phyloP scores from a whole-genome alignment of 2,797 vertebrate genomes.

The Esox masquinongy region DNA sequence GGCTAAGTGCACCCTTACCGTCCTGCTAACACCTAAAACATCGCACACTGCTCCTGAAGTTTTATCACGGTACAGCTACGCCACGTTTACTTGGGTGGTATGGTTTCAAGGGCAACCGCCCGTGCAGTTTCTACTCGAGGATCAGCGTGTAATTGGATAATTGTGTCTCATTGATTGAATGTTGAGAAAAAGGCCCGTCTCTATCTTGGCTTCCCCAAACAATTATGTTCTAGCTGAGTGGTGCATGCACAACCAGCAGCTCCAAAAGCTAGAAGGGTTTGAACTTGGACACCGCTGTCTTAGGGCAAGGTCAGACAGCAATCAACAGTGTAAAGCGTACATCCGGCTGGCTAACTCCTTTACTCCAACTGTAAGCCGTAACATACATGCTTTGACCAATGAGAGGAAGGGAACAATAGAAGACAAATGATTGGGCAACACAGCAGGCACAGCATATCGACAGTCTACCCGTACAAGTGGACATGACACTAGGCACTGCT shows the following conservation, averaged over 20 bases:
- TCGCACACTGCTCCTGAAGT: conserved; percentile 22
- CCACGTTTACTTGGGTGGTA: conserved; percentile 44
- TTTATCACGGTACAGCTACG: conserved; percentile 16
- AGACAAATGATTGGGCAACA: too few relatives aligned
- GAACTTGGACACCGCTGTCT: conserved; percentile 50
- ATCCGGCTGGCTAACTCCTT: conserved; percentile 36
- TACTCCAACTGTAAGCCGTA: too few relatives aligned
- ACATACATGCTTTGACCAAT: too few relatives aligned
- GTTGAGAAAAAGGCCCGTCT: conserved; percentile 46
- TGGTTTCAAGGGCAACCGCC: conserved; percentile 41
- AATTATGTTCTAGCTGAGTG: conserved; percentile 58
- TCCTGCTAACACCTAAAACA: too few relatives aligned
- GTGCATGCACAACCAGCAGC: conserved; percentile 5
- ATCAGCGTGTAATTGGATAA: conserved; percentile 66
- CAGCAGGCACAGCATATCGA: too few relatives aligned
- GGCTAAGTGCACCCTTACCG: too few relatives aligned
- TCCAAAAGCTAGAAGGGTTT: conserved; percentile 30
- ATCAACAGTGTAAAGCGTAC: conserved; percentile 50
- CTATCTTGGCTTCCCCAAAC: conserved; percentile 56
- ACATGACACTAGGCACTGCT: neutral
- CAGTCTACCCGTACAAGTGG: conserved; percentile 4
- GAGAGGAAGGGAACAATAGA: too few relatives aligned
- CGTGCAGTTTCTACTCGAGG: conserved; percentile 44
- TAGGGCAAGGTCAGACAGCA: conserved; percentile 55
- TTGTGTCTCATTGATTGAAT: conserved; percentile 60